Conservation (phyloP, 2,888 invertebrate species). For the Saturnia pavonia region DNA sequence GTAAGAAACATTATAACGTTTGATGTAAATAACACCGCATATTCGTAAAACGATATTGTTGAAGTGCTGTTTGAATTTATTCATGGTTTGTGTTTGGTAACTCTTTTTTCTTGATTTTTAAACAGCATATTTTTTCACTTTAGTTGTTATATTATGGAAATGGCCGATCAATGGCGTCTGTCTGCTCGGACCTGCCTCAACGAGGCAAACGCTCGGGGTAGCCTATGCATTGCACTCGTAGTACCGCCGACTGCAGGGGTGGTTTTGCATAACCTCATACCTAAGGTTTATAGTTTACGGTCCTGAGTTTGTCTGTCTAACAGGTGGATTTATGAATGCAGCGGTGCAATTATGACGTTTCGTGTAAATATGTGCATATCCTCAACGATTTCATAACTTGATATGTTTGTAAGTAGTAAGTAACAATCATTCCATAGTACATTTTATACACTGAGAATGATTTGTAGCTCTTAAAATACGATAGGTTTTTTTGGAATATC, state of each 20-base stretch:
- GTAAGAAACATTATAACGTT: neutral
- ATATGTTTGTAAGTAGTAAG: neutral
- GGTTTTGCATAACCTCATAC: constrained; percentile 60
- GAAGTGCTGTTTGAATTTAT: constrained; percentile 31
- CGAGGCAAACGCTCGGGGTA: constrained; percentile 75
- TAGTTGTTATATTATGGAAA: constrained; percentile 72
- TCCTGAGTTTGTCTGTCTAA: constrained; percentile 69
- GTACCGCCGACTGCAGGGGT: constrained; percentile 68
- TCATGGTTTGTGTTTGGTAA: constrained; percentile 28
- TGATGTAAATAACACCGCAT: constrained; percentile 22
- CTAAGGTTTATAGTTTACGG: constrained; percentile 52
- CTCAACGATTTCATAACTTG: constrained; percentile 28
- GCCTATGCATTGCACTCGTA: constrained; percentile 74
- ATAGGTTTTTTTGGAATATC: constrained; percentile 24
- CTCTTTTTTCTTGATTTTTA: constrained; percentile 29
- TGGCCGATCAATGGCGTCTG: constrained; percentile 70
- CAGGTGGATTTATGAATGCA: constrained; percentile 69
- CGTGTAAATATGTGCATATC: constrained; percentile 42
- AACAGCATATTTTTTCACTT: constrained; percentile 39
- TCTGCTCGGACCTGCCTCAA: constrained; percentile 63
- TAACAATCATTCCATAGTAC: neutral
- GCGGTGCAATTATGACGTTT: constrained; percentile 67
- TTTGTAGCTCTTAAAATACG: constrained; percentile 11
- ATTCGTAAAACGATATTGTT: constrained; percentile 26
- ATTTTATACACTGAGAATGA: neutral